Conservation (phyloP, 2,797 vertebrate species). For the Betta splendens region DNA sequence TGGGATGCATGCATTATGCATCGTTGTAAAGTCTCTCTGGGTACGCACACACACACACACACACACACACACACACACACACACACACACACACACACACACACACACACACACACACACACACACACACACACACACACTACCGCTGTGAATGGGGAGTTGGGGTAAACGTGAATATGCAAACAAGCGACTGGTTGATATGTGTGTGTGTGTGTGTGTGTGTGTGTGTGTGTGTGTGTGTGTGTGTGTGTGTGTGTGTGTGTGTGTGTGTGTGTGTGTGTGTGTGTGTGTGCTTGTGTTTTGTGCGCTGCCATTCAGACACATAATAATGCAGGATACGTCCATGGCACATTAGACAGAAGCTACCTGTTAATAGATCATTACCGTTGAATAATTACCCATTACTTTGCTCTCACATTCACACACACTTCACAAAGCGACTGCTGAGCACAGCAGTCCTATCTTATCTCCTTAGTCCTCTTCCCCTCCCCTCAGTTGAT, state of each 20-base stretch:
- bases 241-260: no score
- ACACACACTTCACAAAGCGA: conserved; percentile 56
- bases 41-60: conserved; percentile 39
- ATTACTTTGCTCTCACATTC: conserved; percentile 55
- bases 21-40: conserved; percentile 68
- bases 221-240: conserved; percentile 28
- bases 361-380: conserved; percentile 73
- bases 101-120: no score
- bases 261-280: conserved; percentile 23
- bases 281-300: conserved; percentile 25
- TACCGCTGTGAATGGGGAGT: no score
- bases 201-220: conserved; percentile 25
- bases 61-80: conserved; percentile 7
- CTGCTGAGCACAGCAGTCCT: conserved; percentile 63
- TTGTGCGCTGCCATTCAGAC: conserved; percentile 42
- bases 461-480: conserved; percentile 50
- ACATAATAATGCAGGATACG: conserved; percentile 40
- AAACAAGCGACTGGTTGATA: no score
- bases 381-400: conserved; percentile 76
- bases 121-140: no score
- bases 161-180: no score
- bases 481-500: conserved; percentile 38
- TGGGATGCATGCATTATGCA: conserved; percentile 81
- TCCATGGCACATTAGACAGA: conserved; percentile 55
- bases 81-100: no score